Conservation (phyloP, 2,797 vertebrate genomes). For the Sternotherus odoratus region DNA sequence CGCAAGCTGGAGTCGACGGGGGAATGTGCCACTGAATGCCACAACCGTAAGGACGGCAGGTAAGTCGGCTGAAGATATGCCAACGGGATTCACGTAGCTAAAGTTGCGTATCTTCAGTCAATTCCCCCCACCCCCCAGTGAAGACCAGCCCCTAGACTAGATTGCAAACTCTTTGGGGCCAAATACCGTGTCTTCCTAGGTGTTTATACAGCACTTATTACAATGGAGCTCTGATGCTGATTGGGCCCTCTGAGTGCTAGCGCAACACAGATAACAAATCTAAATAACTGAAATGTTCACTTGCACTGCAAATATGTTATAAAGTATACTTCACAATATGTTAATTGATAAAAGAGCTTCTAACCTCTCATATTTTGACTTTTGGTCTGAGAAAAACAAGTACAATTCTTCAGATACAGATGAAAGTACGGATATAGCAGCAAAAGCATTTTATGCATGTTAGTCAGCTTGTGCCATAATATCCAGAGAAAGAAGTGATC, state of each 20-base stretch:
- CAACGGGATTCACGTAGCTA: no score
- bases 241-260: neutral
- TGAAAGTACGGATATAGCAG: neutral
- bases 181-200: neutral
- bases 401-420: neutral
- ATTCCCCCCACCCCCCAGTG: no score
- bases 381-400: neutral
- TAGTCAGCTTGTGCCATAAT: slow-evolving; percentile 22
- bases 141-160: no score
- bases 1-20: no score
- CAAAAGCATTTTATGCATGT: neutral
- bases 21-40: no score
- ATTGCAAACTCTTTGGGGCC: neutral
- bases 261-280: neutral
- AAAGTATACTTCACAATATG: neutral
- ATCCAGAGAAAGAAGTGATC: slow-evolving; percentile 52
- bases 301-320: neutral
- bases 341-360: neutral
- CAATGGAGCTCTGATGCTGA: neutral
- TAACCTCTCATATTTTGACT: neutral
- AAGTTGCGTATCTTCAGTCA: no score
- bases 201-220: fast-evolving
- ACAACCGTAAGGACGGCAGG: no score
- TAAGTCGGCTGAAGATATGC: no score
- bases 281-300: neutral